Percentiles rank a stretch among this genome's conserved stretches.
Evolutionary conservation across 2,888 invertebrate species (phyloP).

Genomic region (Hydroisotoma schaefferi): DNA sequence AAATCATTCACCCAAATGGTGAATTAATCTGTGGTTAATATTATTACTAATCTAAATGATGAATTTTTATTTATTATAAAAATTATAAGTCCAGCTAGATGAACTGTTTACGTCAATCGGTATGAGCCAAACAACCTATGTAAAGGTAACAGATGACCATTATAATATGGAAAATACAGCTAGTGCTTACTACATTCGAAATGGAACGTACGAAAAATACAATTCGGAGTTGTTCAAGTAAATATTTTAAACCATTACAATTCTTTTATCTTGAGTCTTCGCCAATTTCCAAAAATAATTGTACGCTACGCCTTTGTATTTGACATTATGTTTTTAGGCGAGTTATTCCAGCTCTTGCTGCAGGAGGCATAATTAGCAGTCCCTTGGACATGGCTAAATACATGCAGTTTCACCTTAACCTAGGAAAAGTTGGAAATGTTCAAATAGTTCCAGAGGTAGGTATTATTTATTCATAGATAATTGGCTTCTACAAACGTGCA

Average conservation of each 20-base stretch:
- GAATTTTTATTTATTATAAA: too few species aligned
- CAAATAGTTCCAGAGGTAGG: conserved; percentile 17
- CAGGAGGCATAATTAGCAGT: conserved; percentile 21
- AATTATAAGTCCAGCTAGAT: too few species aligned
- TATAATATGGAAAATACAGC: conserved; percentile 11
- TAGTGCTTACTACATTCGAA: too few species aligned
- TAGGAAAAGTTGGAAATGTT: conserved; percentile 4
- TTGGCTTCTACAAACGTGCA: not conserved
- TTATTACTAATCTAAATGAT: too few species aligned
- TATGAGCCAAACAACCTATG: conserved; percentile 15
- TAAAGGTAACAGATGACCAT: conserved; percentile 12
- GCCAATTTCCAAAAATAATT: too few species aligned
- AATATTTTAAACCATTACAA: too few species aligned
- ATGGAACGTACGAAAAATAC: too few species aligned
- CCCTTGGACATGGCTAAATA: conserved; percentile 22
- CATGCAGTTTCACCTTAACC: conserved; percentile 16
- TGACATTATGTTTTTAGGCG: too few species aligned
- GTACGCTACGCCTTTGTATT: too few species aligned
- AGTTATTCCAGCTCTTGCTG: conserved; percentile 21
- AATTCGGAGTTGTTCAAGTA: too few species aligned
- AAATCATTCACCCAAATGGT: conserved; percentile 6
- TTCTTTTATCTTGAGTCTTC: too few species aligned
- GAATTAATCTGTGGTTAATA: too few species aligned
- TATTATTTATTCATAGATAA: conserved; percentile 1
- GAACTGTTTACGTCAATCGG: conserved; percentile 9